Evolutionary conservation across 2,113 vertebrate genomes (phyloP).

Genomic region (Leiothrix lutea): DNA sequence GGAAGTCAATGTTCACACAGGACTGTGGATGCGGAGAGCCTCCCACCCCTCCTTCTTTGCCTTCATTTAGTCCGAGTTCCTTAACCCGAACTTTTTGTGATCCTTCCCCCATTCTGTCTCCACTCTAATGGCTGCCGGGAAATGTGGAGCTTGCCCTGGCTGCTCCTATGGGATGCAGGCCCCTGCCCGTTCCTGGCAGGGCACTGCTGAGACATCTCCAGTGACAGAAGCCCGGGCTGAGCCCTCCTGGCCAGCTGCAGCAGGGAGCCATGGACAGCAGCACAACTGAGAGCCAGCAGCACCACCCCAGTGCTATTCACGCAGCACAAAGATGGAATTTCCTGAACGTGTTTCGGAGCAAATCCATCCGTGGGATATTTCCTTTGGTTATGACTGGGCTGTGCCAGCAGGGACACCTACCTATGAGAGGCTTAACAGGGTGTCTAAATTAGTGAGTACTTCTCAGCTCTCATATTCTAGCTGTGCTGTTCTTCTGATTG

Average conservation of each 20-base stretch:
- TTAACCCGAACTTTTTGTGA: background rate
- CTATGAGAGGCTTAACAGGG: background rate
- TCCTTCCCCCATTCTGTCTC: background rate
- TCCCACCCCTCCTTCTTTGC: background rate
- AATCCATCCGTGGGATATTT: background rate
- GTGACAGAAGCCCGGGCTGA: background rate
- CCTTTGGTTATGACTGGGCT: background rate
- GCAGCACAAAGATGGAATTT: background rate
- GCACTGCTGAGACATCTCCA: accelerated
- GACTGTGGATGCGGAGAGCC: background rate
- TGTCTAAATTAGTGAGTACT: background rate
- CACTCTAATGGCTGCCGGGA: accelerated
- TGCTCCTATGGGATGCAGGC: background rate
- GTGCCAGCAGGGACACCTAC: accelerated
- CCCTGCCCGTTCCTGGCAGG: background rate
- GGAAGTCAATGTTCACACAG: background rate
- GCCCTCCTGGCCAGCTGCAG: background rate
- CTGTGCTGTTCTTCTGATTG: background rate
- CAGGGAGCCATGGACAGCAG: background rate
- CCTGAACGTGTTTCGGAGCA: background rate
- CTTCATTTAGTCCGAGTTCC: background rate
- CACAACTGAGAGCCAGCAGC: background rate
- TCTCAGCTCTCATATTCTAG: background rate
- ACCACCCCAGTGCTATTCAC: background rate
- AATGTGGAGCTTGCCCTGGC: background rate